Evolutionary conservation across 2,888 invertebrate genomes (phyloP).

Genomic region (Calliphora vomitoria): DNA sequence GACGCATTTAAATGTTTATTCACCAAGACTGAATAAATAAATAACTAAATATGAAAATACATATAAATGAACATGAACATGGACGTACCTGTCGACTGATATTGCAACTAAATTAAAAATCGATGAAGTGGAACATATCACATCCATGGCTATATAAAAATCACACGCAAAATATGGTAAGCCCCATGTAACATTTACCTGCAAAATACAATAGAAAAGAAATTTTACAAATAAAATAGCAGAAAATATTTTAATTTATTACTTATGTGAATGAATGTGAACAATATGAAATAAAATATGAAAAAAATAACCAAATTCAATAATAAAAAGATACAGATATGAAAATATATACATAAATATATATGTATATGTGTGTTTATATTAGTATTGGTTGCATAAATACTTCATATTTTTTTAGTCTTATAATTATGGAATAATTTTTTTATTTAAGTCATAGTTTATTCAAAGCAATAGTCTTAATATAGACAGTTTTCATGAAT

Average conservation of each 20-base stretch:
- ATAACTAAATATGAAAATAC: background rate
- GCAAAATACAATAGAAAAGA: constrained; percentile 82
- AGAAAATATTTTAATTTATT: constrained; percentile 6
- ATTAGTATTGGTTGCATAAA: too few species aligned
- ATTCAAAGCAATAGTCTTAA: too few species aligned
- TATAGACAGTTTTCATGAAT: too few species aligned
- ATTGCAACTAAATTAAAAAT: constrained; percentile 99
- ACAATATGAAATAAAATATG: background rate
- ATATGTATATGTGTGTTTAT: too few species aligned
- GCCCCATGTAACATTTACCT: constrained; percentile 94
- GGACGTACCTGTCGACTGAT: constrained; percentile 96
- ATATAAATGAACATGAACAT: constrained; percentile 17
- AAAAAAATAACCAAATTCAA: constrained; percentile 9
- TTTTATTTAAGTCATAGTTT: too few species aligned
- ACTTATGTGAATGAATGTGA: background rate
- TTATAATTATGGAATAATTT: too few species aligned
- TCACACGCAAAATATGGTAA: constrained; percentile 96
- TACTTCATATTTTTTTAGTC: too few species aligned
- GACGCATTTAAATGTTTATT: constrained; percentile 29
- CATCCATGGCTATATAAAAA: constrained; percentile 99
- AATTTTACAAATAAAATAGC: constrained; percentile 45
- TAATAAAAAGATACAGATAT: too few species aligned
- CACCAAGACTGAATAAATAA: constrained; percentile 22
- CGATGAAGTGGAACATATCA: constrained; percentile 98
- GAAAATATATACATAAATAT: too few species aligned